Evolutionary conservation across 2,888 invertebrate genomes (phyloP).

Genomic region (Desoria tigrina): DNA sequence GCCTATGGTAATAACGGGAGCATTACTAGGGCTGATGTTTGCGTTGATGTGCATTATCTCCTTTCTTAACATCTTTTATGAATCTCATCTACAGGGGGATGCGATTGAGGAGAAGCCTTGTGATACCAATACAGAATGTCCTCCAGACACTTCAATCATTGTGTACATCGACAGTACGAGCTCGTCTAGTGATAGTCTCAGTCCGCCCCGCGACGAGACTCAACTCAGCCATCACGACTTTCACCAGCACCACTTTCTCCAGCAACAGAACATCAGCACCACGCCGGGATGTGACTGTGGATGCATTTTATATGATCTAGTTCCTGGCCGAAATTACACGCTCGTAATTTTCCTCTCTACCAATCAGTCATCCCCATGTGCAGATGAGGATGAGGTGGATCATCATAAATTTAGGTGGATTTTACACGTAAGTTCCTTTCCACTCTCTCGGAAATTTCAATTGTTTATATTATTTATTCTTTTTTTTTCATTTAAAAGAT

Average conservation of each 20-base stretch:
- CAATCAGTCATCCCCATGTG: conserved; percentile 49
- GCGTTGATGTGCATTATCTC: background rate
- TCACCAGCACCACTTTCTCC: conserved; percentile 8
- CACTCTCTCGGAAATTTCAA: too few relatives aligned
- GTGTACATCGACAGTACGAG: conserved; percentile 10
- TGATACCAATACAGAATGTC: conserved; percentile 40
- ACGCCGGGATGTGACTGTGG: conserved; percentile 51
- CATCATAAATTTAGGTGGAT: conserved; percentile 52
- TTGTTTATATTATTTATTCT: background rate
- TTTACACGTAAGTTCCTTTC: conserved; percentile 45
- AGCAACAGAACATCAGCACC: conserved; percentile 31
- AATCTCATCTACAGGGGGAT: conserved; percentile 39
- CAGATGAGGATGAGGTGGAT: conserved; percentile 48
- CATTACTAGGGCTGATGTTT: background rate
- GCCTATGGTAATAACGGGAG: conserved; percentile 3
- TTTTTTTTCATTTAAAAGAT: background rate
- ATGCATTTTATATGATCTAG: conserved; percentile 49
- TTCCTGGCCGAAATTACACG: conserved; percentile 47
- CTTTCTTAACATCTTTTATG: background rate
- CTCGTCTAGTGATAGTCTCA: background rate
- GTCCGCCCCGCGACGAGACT: conserved; percentile 7
- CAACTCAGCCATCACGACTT: conserved; percentile 2
- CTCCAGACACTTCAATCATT: conserved; percentile 11
- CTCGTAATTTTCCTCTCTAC: conserved; percentile 49
- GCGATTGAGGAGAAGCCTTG: conserved; percentile 49